These are phyloP conservation scores for Hydraecia micacea DNA, from an alignment of 2,888 invertebrate genomes.

Conservation along the genomic window DNA sequence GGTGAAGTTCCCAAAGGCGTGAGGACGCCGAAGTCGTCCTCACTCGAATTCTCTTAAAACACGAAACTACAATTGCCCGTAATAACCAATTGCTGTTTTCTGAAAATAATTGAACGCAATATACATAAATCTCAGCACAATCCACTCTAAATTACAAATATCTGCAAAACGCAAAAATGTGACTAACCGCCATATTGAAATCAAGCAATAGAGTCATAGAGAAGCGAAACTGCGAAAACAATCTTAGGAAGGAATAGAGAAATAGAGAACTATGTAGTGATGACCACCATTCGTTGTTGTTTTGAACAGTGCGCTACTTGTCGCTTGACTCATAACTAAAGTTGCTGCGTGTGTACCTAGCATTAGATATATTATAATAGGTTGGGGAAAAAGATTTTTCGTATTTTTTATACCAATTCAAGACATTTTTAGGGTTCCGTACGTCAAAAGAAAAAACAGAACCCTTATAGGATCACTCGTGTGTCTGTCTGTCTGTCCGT, in stretches of 20 bases:
- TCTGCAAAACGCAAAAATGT: conserved; percentile 67
- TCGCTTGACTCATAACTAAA: not conserved
- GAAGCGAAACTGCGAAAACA: not conserved
- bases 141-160: conserved; percentile 26
- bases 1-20: conserved; percentile 71
- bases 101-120: conserved; percentile 50
- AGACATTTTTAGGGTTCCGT: too few species aligned
- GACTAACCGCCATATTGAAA: conserved; percentile 78
- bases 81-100: conserved; percentile 34
- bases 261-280: not conserved
- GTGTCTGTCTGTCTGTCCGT: too few species aligned
- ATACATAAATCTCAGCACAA: conserved; percentile 14
- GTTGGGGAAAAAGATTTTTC: too few species aligned
- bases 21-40: conserved; percentile 70
- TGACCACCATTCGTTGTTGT: not conserved
- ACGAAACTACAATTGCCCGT: conserved; percentile 37
- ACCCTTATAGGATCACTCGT: too few species aligned
- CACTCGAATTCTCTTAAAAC: conserved; percentile 37
- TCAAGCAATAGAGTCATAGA: conserved; percentile 25
- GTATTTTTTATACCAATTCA: too few species aligned
- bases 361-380: not conserved
- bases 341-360: not conserved
- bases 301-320: too few species aligned
- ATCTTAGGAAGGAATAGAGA: not conserved
- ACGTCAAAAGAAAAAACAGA: too few species aligned